These are phyloP conservation scores for Epistrophella euchroma DNA, from an alignment of 2,888 invertebrate genomes.

Conservation along the genomic window DNA sequence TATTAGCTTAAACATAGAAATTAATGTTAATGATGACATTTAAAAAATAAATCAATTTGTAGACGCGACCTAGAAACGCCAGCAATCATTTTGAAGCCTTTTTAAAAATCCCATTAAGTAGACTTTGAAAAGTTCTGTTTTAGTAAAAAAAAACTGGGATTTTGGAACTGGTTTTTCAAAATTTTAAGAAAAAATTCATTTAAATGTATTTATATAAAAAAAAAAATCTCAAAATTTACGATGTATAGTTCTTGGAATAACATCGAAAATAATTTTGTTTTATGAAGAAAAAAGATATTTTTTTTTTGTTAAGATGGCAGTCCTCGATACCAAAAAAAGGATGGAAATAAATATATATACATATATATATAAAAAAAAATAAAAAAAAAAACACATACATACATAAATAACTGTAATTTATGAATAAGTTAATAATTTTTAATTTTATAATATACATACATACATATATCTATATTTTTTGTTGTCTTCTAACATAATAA, in stretches of 20 bases:
- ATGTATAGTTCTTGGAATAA: constrained; percentile 56
- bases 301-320: constrained; percentile 78
- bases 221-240: constrained; percentile 31
- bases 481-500: constrained; percentile 50
- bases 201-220: constrained; percentile 65
- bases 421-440: constrained; percentile 61
- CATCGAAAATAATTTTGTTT: constrained; percentile 73
- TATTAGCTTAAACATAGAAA: constrained; percentile 49
- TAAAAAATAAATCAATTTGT: constrained; percentile 39
- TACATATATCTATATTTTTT: constrained; percentile 29
- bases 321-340: constrained; percentile 79
- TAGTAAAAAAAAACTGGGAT: background rate
- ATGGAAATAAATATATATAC: constrained; percentile 43
- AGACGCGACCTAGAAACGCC: constrained; percentile 11
- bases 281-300: constrained; percentile 53
- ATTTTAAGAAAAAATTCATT: constrained; percentile 69
- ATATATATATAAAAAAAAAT: constrained; percentile 10
- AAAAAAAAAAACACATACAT: constrained; percentile 33
- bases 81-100: constrained; percentile 10
- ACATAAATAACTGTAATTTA: constrained; percentile 24
- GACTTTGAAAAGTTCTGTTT: background rate
- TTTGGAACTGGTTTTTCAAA: constrained; percentile 62
- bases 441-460: constrained; percentile 31
- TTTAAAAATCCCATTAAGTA: constrained; percentile 10
- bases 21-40: constrained; percentile 53